These are phyloP conservation scores for Himalopsyche japonica DNA, from an alignment of 2,888 invertebrate genomes.

Conservation along the genomic window DNA sequence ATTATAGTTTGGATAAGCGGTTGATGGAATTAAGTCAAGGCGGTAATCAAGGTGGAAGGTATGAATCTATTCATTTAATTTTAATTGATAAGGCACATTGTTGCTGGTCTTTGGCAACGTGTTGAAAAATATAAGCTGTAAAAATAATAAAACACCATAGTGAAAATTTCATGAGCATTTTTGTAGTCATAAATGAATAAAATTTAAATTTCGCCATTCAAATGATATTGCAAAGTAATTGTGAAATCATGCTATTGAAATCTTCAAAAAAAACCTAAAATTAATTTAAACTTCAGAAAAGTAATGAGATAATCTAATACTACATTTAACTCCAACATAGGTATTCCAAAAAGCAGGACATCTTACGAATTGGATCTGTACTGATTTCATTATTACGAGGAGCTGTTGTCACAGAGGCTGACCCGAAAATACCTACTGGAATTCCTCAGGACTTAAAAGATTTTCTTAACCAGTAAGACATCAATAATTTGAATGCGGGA, in stretches of 20 bases:
- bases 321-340: constrained; percentile 43
- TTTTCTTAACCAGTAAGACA: constrained; percentile 68
- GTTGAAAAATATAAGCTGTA: no score
- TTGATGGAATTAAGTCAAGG: constrained; percentile 62
- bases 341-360: constrained; percentile 69
- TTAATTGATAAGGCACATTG: no score
- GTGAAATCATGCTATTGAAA: no score
- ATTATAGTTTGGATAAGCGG: constrained; percentile 72
- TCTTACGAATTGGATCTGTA: constrained; percentile 72
- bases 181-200: no score
- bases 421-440: constrained; percentile 62
- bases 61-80: constrained; percentile 41
- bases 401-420: constrained; percentile 52
- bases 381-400: constrained; percentile 68
- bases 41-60: constrained; percentile 52
- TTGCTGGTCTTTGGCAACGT: no score
- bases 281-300: no score
- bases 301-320: not conserved
- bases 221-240: no score
- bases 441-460: constrained; percentile 69
- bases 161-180: no score
- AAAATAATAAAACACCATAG: no score
- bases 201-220: no score
- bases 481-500: not conserved
- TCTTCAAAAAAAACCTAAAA: no score